Evolutionary conservation across 2,888 invertebrate species (phyloP), one percentile per base, ranked within the genome.

Genomic region (Odontocolon sp.): DNA sequence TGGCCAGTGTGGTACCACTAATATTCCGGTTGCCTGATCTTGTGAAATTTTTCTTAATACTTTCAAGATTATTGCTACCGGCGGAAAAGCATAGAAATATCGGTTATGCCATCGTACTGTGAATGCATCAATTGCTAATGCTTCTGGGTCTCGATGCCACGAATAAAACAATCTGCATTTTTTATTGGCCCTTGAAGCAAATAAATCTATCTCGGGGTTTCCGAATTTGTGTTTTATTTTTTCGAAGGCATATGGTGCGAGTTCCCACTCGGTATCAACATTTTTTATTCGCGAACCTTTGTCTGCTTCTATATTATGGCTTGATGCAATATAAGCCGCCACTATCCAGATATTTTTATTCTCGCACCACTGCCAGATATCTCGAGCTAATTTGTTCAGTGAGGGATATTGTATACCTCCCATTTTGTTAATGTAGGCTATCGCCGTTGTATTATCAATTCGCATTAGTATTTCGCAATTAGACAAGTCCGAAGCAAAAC

Each of bases 1-100:
- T 18, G 77, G 79, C 85, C 81, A 86, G 14, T 57, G 26, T 11
- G 81, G 86, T 3, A 84, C 82, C 3, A 87, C 83, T n/a, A 87
- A 36, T 26, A 86, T 83, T 4, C 84, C 86, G 28, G 61, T 59
- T 21, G 85, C 83, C 59, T 71, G 79, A 31, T 87, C 85, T 21
- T 54, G 38, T 23, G 28, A 54, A n/a, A 77, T 71, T 21, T 80
- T 80, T 28, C 9, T 23, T 2, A 80, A 28, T 1, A 50, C 57
- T 64, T 45, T 78, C 0, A 71, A 38, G 11, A 79, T 73, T 0
- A 80, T 9, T 4, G 47, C 36, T 26, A 80, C 79, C 3, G 78
- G 78, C 3, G 80, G 76, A 42, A 81, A 81, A 3, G 81, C 78
- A 23, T 81, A 81, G 14, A 68, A 68, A 68, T 26, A 52, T 2